Evolutionary conservation across 2,797 vertebrate species (phyloP).

Genomic region (Gastrophryne carolinensis): DNA sequence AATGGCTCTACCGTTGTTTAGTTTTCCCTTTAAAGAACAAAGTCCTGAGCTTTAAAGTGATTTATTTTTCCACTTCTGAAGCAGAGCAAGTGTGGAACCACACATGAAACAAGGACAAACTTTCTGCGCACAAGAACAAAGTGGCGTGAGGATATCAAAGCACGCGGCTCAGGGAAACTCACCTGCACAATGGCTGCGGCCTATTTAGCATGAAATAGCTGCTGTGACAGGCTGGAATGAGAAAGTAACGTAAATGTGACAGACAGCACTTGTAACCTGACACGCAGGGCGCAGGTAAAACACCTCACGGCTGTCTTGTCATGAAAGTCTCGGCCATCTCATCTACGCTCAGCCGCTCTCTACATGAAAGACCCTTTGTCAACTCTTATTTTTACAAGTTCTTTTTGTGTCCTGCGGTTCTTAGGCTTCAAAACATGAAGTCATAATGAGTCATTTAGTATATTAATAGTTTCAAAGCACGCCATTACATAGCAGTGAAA

Average conservation of each 20-base stretch:
- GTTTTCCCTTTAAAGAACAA: neutral
- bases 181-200: conserved; percentile 54
- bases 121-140: conserved; percentile 40
- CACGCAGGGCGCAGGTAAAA: conserved; percentile 31
- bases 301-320: conserved; percentile 51
- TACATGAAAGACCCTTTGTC: conserved; percentile 11
- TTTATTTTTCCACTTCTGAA: conserved; percentile 19
- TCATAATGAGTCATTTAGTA: conserved; percentile 25
- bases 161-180: conserved; percentile 53
- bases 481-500: neutral
- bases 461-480: conserved; percentile 36
- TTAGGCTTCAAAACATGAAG: conserved; percentile 15
- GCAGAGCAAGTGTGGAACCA: neutral
- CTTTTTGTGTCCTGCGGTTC: conserved; percentile 12
- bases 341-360: conserved; percentile 14
- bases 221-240: conserved; percentile 42
- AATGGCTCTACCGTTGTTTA: neutral
- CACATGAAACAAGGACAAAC: conserved; percentile 34
- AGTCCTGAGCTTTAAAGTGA: neutral
- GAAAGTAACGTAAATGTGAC: neutral
- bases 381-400: conserved; percentile 45
- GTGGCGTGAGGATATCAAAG: conserved; percentile 50
- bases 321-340: neutral
- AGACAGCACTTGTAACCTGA: conserved; percentile 30
- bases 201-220: neutral